Conservation (phyloP, 2,113 vertebrate species). For the Hemiscyllium ocellatum region DNA sequence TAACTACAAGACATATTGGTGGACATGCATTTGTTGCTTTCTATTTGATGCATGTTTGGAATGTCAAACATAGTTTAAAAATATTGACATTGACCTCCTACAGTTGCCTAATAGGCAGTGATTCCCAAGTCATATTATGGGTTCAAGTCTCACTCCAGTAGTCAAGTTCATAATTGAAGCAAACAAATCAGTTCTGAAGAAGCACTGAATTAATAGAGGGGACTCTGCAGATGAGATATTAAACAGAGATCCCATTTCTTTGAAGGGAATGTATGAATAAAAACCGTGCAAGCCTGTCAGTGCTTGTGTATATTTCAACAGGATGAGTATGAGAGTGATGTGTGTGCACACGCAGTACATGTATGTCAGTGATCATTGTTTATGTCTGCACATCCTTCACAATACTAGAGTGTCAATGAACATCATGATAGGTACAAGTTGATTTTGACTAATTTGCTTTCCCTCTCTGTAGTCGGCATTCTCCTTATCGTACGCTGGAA, state of each 20-base stretch:
- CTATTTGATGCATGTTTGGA: not conserved
- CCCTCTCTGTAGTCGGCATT: slow-evolving; percentile 82
- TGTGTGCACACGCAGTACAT: no score
- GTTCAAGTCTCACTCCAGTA: not conserved
- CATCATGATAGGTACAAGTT: not conserved
- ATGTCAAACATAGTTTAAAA: not conserved
- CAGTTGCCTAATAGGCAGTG: not conserved
- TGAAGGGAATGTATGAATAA: not conserved
- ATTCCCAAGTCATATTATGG: not conserved
- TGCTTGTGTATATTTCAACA: no score
- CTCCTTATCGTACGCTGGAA: slow-evolving; percentile 96
- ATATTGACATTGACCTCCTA: not conserved
- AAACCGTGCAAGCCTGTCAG: no score
- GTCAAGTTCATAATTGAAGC: not conserved
- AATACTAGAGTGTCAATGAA: not conserved
- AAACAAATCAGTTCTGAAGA: not conserved
- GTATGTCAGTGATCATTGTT: no score
- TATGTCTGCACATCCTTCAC: no score
- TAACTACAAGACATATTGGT: not conserved
- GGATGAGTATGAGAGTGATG: no score
- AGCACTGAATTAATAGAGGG: not conserved
- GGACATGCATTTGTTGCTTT: not conserved
- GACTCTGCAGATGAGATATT: not conserved
- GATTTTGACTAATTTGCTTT: slow-evolving; percentile 43
- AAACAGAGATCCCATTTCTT: not conserved